Conservation (phyloP, 1,140 invertebrate species). For the Bemisia tabaci region DNA sequence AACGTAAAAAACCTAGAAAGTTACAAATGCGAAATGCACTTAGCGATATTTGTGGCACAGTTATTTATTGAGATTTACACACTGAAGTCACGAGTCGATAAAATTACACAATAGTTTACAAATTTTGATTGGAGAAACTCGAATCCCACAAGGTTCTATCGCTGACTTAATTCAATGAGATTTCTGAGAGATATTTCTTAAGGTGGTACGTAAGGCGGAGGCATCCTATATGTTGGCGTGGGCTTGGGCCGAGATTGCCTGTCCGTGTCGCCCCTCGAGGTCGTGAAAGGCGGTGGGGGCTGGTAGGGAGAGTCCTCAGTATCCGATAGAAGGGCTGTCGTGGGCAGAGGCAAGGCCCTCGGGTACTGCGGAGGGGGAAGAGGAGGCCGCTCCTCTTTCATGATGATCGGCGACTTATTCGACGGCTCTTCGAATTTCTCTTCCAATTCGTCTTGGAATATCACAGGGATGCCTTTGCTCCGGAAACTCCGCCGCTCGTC, state of each 20-base stretch:
- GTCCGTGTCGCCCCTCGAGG: conserved; percentile 48
- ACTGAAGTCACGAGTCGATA: too few species aligned
- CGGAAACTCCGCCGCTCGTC: conserved; percentile 68
- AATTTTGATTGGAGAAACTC: too few species aligned
- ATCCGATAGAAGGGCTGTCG: conserved; percentile 33
- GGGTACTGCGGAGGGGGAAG: conserved; percentile 62
- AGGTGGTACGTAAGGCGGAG: conserved; percentile 81
- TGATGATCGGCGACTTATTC: conserved; percentile 79
- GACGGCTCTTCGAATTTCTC: conserved; percentile 74
- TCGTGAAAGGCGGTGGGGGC: conserved; percentile 65
- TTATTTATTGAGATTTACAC: neutral
- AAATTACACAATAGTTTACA: too few species aligned
- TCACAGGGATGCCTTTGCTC: conserved; percentile 84
- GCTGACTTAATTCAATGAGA: too few species aligned
- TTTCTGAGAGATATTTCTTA: too few species aligned
- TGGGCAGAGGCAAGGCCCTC: conserved; percentile 36
- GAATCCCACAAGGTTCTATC: too few species aligned
- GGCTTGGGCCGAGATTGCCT: conserved; percentile 54
- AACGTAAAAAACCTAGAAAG: neutral
- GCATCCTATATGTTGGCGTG: conserved; percentile 75
- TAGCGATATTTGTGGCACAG: neutral
- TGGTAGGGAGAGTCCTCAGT: conserved; percentile 47
- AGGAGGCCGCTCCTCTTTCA: conserved; percentile 86
- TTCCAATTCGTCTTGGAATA: conserved; percentile 84
- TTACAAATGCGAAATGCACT: neutral